A percentile compares a stretch with the other conserved stretches of the same genome.
phyloP scores from a whole-genome alignment of 1,140 invertebrate species.

The Orius insidiosus region DNA sequence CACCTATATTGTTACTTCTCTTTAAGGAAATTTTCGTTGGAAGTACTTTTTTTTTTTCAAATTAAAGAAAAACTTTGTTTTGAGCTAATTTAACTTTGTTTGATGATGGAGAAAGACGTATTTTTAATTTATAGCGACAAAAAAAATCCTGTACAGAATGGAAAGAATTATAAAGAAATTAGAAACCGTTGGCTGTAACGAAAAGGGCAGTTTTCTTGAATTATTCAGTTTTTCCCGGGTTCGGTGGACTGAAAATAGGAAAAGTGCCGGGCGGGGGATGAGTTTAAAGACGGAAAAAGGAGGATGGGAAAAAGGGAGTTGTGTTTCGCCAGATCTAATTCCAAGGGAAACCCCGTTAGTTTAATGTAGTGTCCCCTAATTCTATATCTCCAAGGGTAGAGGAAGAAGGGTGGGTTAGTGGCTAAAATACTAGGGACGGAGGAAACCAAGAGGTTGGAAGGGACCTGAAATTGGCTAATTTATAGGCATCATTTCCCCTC shows the following conservation, averaged over 20 bases:
- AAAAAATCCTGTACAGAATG: neutral
- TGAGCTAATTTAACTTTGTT: too few species aligned
- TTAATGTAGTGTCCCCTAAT: constrained; percentile 11
- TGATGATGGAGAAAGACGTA: neutral
- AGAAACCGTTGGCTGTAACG: neutral
- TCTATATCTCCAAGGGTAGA: constrained; percentile 4
- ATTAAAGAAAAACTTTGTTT: too few species aligned
- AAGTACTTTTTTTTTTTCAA: too few species aligned
- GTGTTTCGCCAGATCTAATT: constrained; percentile 2
- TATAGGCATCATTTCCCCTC: constrained; percentile 1
- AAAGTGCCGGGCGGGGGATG: neutral
- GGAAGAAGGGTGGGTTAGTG: neutral
- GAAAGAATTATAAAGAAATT: constrained; percentile 1
- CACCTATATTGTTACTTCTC: too few species aligned
- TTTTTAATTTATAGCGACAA: constrained; percentile 1
- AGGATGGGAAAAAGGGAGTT: constrained; percentile 4
- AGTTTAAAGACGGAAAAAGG: neutral
- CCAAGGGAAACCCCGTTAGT: constrained; percentile 10
- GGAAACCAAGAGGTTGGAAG: neutral
- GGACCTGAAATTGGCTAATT: neutral
- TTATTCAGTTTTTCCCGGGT: neutral
- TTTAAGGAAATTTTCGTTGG: too few species aligned
- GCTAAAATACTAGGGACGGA: too few species aligned
- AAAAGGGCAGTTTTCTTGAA: too few species aligned
- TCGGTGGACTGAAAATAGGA: neutral